Conservation (phyloP, 1,140 invertebrate genomes). For the Musca domestica region DNA sequence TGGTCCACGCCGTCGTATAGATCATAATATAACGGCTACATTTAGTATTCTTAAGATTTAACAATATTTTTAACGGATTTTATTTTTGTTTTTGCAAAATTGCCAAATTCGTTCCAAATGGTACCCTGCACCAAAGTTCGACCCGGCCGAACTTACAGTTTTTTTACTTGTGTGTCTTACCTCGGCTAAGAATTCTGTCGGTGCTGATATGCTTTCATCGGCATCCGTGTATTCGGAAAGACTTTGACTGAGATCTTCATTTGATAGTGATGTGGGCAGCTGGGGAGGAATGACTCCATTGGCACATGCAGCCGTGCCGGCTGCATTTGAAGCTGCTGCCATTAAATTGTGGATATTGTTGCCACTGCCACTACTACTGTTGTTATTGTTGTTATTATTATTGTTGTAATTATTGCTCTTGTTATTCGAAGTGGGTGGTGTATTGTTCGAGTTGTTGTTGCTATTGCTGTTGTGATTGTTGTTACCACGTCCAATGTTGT, state of each 20-base stretch:
- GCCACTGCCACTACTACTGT: constrained; percentile 4
- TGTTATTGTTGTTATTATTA: constrained; percentile 16
- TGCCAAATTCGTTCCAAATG: too few species aligned
- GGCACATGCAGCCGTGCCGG: constrained; percentile 8
- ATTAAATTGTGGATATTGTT: constrained; percentile 22
- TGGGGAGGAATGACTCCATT: background rate
- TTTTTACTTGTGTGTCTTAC: constrained; percentile 46
- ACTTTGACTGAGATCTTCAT: constrained; percentile 52
- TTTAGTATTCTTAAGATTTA: too few species aligned
- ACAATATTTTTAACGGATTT: too few species aligned
- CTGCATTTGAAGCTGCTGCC: constrained; percentile 21
- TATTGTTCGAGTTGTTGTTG: constrained; percentile 42
- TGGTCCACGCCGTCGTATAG: too few species aligned
- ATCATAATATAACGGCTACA: too few species aligned
- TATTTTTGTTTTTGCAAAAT: too few species aligned
- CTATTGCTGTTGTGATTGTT: constrained; percentile 33
- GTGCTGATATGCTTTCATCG: constrained; percentile 66
- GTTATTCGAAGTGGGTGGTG: constrained; percentile 32
- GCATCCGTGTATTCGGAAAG: constrained; percentile 66
- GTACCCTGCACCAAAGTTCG: too few species aligned
- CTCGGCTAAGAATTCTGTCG: constrained; percentile 71
- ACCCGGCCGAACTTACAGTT: too few species aligned
- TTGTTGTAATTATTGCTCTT: constrained; percentile 14
- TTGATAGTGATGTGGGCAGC: constrained; percentile 47
- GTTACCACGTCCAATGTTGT: constrained; percentile 21